Evolutionary conservation across 2,888 invertebrate species (phyloP), one percentile per base, ranked within the genome.

Genomic region (Aradus depressus): DNA sequence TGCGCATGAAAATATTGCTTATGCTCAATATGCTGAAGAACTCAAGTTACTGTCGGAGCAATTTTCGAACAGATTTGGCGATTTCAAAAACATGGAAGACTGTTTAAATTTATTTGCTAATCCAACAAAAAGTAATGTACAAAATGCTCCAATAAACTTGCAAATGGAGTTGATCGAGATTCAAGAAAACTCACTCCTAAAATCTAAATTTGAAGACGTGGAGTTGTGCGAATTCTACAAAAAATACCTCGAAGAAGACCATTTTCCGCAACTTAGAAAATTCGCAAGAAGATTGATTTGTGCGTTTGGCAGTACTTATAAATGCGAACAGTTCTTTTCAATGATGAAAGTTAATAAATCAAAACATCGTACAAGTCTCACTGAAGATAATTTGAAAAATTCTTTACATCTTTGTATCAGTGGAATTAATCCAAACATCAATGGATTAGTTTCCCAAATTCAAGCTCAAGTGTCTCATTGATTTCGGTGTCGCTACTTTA

Each of bases 241-340:
- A 47, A 39, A 47, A 47, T 47, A 47, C 37, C 47, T 47, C 22
- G 21, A 35, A 47, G 37, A 47, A 47, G 37, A 47, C 37, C 35
- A 37, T 47, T 47, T 47, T 47, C 37, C 47, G n/a, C 47, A 37
- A 25, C 23, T 47, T 37, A 47, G 37, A 47, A 47, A 47, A 47
- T 47, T 37, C 14, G 25, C 35, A 47, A 37, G 35, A 47, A 47
- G 23, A 47, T 47, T 47, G 21, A 47, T 47, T 47, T 47, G 37
- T 47, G 37, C 47, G 35, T 47, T 47, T 37, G 22, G 22, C 47
- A 47, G 47, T 47, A 44, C 25, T 28, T 28, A 28, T 28, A 28
- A 28, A 28, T 44, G 44, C 44, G 28, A 28, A 44, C 26, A 44
- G 44, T 44, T 44, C 44, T 44, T 44, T 44, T 44, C 44, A 44